Evolutionary conservation across 2,888 invertebrate species (phyloP), one percentile per base, ranked within the genome.

Genomic region (Dasypolia templi): DNA sequence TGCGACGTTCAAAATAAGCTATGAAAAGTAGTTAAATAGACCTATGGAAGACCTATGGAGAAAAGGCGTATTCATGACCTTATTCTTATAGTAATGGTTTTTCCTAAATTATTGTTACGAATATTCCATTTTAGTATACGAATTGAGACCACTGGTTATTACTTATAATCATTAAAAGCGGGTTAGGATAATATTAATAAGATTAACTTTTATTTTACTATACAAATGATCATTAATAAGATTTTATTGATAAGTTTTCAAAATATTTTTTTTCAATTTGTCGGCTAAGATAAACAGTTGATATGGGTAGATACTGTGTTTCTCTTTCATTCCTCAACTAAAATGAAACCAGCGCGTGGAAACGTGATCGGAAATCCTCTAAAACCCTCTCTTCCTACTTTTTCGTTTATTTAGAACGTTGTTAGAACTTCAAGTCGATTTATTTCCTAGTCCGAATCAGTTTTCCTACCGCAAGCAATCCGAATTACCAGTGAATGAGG

Each of bases 381-480:
- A 32, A 77, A 83, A 65, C 63, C 58, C 53, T 64, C 59, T 66
- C 58, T 56, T 64, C 42, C 26, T 51, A 69, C 68, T 81, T 68
- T 83, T 78, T 78, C 74, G 70, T 76, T 83, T 75, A 78, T 76
- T 71, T 80, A 67, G 68, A 74, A 80, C 66, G 72, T 63, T 84
- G 72, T 82, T 65, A 72, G 73, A 75, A 85, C 82, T 73, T 66
- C 61, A 67, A 82, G 39, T 75, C 35, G 70, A 75, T 77, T 74
- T 75, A 73, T 75, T 81, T 42, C 32, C 66, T 42, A 66, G 65
- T 69, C 39, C 35, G n/a, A 64, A 64, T 46, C 29, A 46, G 59
- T 64, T 69, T 83, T 73, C 68, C 53, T 42, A 42, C 59, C 12
- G 44, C 56, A 72, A 58, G 46, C 51, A 61, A 55, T 69, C 35